These are phyloP conservation scores for Hafferia zeledoni DNA, from an alignment of 2,797 vertebrate genomes.

Conservation along the genomic window DNA sequence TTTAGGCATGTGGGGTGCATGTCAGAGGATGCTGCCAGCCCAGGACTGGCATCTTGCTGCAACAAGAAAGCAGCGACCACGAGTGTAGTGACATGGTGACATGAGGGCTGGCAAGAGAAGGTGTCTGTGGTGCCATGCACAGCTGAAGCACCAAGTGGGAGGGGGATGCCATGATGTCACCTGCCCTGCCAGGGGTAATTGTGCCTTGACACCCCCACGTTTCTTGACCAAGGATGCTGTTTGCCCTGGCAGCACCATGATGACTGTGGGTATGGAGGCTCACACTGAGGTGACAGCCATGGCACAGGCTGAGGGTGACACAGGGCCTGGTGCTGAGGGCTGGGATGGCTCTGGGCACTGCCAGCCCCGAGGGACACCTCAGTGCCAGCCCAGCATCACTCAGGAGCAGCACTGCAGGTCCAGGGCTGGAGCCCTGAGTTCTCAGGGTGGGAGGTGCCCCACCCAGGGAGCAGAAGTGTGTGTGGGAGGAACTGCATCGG, in stretches of 20 bases:
- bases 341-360: background rate
- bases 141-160: background rate
- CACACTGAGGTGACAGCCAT: rapidly evolving
- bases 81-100: background rate
- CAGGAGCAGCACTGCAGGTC: rapidly evolving
- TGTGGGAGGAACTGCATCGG: background rate
- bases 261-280: background rate
- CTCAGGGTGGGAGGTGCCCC: background rate
- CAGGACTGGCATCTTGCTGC: background rate
- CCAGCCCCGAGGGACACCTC: background rate
- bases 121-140: background rate
- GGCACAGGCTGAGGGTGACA: background rate
- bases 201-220: background rate
- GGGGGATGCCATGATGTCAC: background rate
- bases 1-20: background rate
- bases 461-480: rapidly evolving
- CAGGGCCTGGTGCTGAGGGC: background rate
- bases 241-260: background rate
- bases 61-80: background rate
- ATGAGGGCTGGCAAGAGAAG: background rate
- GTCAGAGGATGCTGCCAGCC: background rate
- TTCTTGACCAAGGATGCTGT: background rate
- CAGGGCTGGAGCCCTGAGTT: too few species aligned
- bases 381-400: rapidly evolving
- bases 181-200: background rate